Conservation (phyloP, 2,888 invertebrate genomes). For the Heliconius sara region DNA sequence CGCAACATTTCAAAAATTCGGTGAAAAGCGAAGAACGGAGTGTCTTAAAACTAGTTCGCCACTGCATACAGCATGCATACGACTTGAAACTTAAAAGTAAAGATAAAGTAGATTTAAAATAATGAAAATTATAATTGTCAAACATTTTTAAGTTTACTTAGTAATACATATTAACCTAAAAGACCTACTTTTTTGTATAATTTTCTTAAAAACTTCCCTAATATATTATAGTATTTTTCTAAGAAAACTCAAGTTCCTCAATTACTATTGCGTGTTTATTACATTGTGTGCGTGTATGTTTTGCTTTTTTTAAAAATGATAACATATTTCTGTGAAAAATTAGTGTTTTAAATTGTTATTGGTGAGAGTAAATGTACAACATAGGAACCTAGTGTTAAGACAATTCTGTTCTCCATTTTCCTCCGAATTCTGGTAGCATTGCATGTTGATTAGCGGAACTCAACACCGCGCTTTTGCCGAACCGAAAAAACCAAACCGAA, state of each 20-base stretch:
- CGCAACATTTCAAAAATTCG: neutral
- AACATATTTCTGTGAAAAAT: neutral
- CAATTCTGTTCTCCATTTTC: neutral
- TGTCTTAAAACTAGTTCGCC: neutral
- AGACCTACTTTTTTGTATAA: neutral
- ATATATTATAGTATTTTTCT: too few relatives aligned
- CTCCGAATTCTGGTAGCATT: neutral
- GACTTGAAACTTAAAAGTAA: neutral
- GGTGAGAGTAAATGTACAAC: neutral
- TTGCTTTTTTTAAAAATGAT: neutral
- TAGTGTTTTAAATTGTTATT: too few relatives aligned
- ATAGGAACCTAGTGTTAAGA: neutral
- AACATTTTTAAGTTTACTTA: neutral
- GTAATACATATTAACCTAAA: neutral
- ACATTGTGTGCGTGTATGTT: neutral
- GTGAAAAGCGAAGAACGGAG: neutral
- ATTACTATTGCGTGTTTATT: conserved; percentile 13
- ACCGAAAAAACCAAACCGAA: neutral
- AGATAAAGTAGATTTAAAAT: too few relatives aligned
- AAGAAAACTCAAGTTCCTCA: conserved; percentile 3
- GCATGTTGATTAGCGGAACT: neutral
- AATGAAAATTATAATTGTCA: too few relatives aligned
- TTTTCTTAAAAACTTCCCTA: neutral
- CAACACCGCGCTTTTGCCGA: neutral
- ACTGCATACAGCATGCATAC: too few relatives aligned